phyloP scores from a whole-genome alignment of 2,797 vertebrate species.

The Monodelphis domestica region DNA sequence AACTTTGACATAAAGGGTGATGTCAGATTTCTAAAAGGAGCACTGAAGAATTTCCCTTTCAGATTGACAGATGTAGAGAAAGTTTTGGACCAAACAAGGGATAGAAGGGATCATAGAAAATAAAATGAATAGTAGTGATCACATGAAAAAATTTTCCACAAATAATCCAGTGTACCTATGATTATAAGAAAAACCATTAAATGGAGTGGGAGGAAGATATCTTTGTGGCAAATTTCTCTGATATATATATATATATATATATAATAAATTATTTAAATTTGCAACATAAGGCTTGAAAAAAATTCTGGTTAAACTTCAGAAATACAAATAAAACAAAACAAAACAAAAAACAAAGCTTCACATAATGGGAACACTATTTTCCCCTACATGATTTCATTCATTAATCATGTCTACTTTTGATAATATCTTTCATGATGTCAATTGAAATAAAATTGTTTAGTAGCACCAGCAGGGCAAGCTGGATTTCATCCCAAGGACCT shows the following conservation, averaged over 20 bases:
- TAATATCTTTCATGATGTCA: background rate
- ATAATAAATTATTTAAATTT: background rate
- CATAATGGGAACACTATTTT: background rate
- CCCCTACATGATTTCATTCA: background rate
- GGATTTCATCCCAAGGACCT: background rate
- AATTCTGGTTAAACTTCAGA: background rate
- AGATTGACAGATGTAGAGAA: background rate
- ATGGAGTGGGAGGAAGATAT: background rate
- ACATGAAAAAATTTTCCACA: background rate
- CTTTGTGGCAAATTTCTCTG: background rate
- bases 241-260: background rate
- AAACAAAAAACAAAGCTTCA: background rate
- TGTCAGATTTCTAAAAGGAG: background rate
- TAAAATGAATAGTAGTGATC: background rate
- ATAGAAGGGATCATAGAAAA: background rate
- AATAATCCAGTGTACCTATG: background rate
- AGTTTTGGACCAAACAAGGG: background rate
- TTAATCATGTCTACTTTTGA: background rate
- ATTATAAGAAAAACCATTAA: background rate
- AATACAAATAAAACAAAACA: background rate
- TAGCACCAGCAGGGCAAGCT: background rate
- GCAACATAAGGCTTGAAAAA: background rate
- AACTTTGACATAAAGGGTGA: background rate
- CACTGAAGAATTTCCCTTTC: background rate
- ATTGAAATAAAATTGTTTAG: background rate